These are phyloP conservation scores for Hiodon tergisus DNA, from an alignment of 2,113 vertebrate genomes.

Conservation along the genomic window DNA sequence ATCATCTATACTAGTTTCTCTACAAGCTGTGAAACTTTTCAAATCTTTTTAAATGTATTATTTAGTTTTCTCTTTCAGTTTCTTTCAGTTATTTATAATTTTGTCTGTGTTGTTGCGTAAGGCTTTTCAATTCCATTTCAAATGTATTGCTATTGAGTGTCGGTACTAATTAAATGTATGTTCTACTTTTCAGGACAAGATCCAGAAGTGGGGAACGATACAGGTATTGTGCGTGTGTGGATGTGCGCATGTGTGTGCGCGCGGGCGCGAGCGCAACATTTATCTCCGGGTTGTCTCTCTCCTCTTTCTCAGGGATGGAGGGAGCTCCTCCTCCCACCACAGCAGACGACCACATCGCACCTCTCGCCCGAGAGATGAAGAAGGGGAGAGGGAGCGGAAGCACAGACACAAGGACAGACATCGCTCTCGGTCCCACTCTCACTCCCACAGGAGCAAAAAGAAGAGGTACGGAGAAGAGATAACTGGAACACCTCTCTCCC, in stretches of 20 bases:
- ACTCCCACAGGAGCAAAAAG: constrained; percentile 32
- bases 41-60: background rate
- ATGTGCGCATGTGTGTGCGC: too few species aligned
- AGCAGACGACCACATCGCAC: constrained; percentile 57
- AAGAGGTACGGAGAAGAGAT: constrained; percentile 9
- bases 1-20: background rate
- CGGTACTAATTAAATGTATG: too few species aligned
- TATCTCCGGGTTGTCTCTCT: background rate
- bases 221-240: constrained; percentile 44
- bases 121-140: too few species aligned
- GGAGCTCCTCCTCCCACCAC: constrained; percentile 62
- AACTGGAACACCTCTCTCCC: too few species aligned
- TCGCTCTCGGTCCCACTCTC: constrained; percentile 24
- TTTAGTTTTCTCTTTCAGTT: background rate
- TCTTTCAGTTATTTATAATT: too few species aligned
- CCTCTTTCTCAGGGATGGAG: constrained; percentile 52
- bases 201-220: constrained; percentile 64
- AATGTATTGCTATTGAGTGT: too few species aligned
- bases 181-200: constrained; percentile 51
- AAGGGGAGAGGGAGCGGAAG: constrained; percentile 26
- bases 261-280: background rate
- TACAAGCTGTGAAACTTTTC: background rate
- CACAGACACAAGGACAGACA: constrained; percentile 32
- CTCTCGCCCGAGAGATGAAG: constrained; percentile 60
- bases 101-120: too few species aligned